Percentiles rank a stretch among this genome's conserved stretches.
Evolutionary conservation across 1,140 invertebrate species (phyloP).

Genomic region (Stegodyphus mimosarum): DNA sequence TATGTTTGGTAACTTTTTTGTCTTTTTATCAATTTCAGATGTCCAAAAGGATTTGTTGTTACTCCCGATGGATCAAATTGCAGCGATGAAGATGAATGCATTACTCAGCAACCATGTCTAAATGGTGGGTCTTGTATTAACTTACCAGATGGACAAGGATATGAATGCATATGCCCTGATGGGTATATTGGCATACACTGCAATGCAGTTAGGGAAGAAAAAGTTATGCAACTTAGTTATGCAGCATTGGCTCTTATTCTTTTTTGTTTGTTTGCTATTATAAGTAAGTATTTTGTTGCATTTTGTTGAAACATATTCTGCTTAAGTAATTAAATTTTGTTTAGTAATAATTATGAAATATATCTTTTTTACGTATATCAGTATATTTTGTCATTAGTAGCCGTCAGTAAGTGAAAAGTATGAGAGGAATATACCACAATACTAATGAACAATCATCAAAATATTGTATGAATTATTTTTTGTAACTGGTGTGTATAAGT

Average conservation of each 20-base stretch:
- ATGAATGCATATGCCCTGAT: conserved; percentile 76
- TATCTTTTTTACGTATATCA: no score
- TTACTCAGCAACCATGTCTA: conserved; percentile 85
- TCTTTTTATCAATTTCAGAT: conserved; percentile 72
- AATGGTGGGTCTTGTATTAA: conserved; percentile 74
- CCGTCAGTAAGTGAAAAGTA: no score
- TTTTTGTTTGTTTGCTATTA: conserved; percentile 92
- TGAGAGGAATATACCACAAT: no score
- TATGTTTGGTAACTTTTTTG: not conserved
- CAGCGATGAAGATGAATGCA: conserved; percentile 93
- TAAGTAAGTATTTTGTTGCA: conserved; percentile 78
- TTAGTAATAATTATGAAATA: no score
- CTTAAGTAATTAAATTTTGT: no score
- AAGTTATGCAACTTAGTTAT: conserved; percentile 92
- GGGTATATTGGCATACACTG: conserved; percentile 95
- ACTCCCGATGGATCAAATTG: conserved; percentile 90
- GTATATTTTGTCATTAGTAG: no score
- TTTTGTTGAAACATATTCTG: not conserved
- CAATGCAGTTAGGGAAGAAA: conserved; percentile 90
- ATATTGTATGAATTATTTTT: no score
- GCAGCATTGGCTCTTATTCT: conserved; percentile 92
- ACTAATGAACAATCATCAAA: no score
- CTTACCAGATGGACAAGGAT: conserved; percentile 73
- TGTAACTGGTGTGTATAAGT: no score
- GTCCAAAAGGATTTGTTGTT: conserved; percentile 88